Conservation (phyloP, 2,888 invertebrate species). For the Trissoscelio sp. region DNA sequence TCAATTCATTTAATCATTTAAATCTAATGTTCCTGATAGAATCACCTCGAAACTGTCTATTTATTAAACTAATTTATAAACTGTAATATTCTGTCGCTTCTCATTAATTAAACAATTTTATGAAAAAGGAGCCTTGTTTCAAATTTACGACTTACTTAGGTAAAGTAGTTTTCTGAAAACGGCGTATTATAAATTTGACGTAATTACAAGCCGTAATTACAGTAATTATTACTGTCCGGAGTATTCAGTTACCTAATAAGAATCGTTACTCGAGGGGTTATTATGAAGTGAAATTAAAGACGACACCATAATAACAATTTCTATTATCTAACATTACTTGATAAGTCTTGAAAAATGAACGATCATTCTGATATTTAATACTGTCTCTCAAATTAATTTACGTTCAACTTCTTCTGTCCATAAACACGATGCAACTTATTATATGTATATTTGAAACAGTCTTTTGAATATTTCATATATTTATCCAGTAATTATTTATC, state of each 20-base stretch:
- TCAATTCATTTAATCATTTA: no score
- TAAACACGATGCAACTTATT: no score
- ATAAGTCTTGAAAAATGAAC: slow-evolving; percentile 24
- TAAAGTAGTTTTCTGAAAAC: slow-evolving; percentile 47
- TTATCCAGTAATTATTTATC: no score
- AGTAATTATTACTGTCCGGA: slow-evolving; percentile 48
- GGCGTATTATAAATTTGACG: slow-evolving; percentile 55
- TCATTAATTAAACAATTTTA: slow-evolving; percentile 55
- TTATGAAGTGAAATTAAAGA: slow-evolving; percentile 43
- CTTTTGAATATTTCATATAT: no score
- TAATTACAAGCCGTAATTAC: slow-evolving; percentile 55
- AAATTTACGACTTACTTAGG: slow-evolving; percentile 58
- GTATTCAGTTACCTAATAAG: slow-evolving; percentile 57
- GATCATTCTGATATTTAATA: slow-evolving; percentile 33
- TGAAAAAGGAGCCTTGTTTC: slow-evolving; percentile 45
- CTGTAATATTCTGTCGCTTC: slow-evolving; percentile 1
- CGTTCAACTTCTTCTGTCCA: background rate
- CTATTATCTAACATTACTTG: slow-evolving; percentile 39
- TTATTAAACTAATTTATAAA: slow-evolving; percentile 12
- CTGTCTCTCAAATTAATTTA: slow-evolving; percentile 9
- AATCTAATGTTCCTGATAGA: no score
- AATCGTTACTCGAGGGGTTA: slow-evolving; percentile 45
- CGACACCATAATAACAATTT: slow-evolving; percentile 33
- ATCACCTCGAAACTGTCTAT: background rate
- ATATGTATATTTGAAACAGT: no score